Evolutionary conservation across 2,797 vertebrate species (phyloP), one percentile per base, ranked within the genome.

Genomic region (Pampus argenteus): DNA sequence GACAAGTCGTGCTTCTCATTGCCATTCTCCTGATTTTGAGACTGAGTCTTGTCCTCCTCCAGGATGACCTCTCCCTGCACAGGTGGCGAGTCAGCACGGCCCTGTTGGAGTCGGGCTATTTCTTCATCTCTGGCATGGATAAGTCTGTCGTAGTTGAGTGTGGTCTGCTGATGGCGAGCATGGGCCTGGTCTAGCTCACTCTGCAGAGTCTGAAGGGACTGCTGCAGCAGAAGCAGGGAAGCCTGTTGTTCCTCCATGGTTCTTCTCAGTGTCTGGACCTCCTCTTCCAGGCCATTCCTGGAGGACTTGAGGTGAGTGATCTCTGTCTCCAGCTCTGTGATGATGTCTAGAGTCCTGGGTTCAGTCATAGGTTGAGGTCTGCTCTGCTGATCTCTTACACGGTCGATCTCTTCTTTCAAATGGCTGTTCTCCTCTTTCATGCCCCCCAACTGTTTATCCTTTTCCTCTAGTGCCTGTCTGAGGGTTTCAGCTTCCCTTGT

Each of bases 381-480:
- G 86, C 94, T 97, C 52, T 99, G 98, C 80, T 99, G 97, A 72
- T 99, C 98, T 64, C 94, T 91, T 49, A 99, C 68, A 0, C 96
- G 94, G 55, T 99, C 98, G 0, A 98, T 95, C 87, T 99, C 97
- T 87, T 99, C 98, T 62, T 98, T 97, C 65, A 99, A 88, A 73
- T 99, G 98, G 77, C 95, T 99, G 86, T 98, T 99, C 86, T 99
- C 96, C 87, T 99, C 98, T 74, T 99, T 99, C 97, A 99, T 99
- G 6, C 89, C 88, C 0, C 95, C 95, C 47, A 99, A 91, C 68
- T 91, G 96, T 80, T 90, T 95, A 44, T 99, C 98, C 81, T 96
- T 99, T 62, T 99, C 98, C 45, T 99, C 98, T 2, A 97, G 54
- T 0, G 73, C 92, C 74, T 94, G 96, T 66, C 88, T 95, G 56